Evolutionary conservation across 2,797 vertebrate genomes (phyloP), one percentile per base, ranked within the genome.

Genomic region (Clarias platycephalus): DNA sequence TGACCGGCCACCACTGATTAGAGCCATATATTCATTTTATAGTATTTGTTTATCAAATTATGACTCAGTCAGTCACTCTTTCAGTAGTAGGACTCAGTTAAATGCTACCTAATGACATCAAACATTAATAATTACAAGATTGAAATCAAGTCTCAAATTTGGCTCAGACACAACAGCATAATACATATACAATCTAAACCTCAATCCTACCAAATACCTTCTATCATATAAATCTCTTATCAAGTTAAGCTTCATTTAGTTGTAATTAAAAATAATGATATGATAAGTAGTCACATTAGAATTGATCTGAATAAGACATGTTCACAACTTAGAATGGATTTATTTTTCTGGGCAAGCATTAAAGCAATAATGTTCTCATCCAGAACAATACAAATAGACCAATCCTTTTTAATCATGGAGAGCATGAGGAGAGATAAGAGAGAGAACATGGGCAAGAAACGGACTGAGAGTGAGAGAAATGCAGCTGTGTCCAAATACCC

Each of bases 321-420:
- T 86, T 90, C 49, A 22, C 74, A 83, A 88, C 80, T 92, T 89
- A 90, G 67, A 81, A 75, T 77, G 64, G 79, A 74, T 88, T 90
- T 90, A 86, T 90, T 88, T 76, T 76, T 76, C 86, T 90, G 90
- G 87, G 88, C 90, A 90, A 83, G 75, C 86, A 90, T 91, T 88
- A 89, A 90, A 92, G 91, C 74, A 82, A 85, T 90, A 85, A 90
- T 80, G 87, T 91, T 91, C 86, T 92, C 86, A 88, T 89, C 5
- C 3, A 89, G 82, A 84, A 80, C 78, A 90, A 86, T 84, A 74
- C 85, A 92, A 91, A 93, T 86, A 93, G 91, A 91, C 85, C 91
- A 44, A 81, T 49, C 78, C 9, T 62, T 67, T 74, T 75, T 78
- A 63, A 63, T 40, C 28, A 67, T 57, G 8, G 26, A 62, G 31